phyloP scores from a whole-genome alignment of 1,140 invertebrate species.

The Formica exsecta region DNA sequence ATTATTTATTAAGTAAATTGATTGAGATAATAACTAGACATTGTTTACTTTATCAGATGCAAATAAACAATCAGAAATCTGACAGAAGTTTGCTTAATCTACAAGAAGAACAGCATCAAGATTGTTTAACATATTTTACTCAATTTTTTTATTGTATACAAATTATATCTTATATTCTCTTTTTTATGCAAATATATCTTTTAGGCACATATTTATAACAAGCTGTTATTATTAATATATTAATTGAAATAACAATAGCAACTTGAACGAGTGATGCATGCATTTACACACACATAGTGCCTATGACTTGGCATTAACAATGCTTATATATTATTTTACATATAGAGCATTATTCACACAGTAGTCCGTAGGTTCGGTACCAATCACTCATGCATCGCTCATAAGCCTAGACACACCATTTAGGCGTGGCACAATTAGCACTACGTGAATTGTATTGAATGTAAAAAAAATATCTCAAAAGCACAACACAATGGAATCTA shows the following conservation, averaged over 20 bases:
- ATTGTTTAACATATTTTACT: background rate
- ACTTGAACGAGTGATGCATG: constrained; percentile 60
- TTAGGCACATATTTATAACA: constrained; percentile 15
- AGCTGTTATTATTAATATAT: background rate
- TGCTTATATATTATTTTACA: constrained; percentile 82
- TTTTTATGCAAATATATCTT: background rate
- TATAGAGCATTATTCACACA: constrained; percentile 81
- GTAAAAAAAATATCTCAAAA: constrained; percentile 50
- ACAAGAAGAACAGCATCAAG: background rate
- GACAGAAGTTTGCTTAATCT: background rate
- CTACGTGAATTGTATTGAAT: constrained; percentile 62
- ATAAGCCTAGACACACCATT: constrained; percentile 74
- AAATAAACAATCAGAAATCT: background rate
- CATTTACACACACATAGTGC: constrained; percentile 57
- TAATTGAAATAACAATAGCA: constrained; percentile 29
- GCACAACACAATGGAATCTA: constrained; percentile 33
- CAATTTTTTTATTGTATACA: background rate
- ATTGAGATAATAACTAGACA: background rate
- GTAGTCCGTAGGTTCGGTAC: constrained; percentile 80
- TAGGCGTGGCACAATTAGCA: constrained; percentile 73
- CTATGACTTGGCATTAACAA: constrained; percentile 40
- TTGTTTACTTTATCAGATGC: background rate
- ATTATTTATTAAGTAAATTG: background rate
- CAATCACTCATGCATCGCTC: constrained; percentile 79
- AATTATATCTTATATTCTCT: background rate